phyloP scores from a whole-genome alignment of 1,140 invertebrate species.

The Tetragonula clypearis region DNA sequence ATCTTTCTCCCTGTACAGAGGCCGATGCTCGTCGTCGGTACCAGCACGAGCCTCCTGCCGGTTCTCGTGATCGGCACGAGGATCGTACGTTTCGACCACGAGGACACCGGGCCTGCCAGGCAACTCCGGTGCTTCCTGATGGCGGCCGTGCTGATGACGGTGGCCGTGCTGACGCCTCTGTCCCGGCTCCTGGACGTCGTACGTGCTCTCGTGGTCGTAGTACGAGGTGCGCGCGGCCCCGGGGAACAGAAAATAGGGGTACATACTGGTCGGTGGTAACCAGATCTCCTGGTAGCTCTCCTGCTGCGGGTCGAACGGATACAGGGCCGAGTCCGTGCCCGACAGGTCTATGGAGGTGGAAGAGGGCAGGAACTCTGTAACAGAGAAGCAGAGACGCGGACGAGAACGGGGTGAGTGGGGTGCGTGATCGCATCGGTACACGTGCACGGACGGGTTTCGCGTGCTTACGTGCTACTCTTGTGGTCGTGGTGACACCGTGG shows the following conservation, averaged over 20 bases:
- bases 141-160: constrained; percentile 67
- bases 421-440: constrained; percentile 64
- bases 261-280: constrained; percentile 82
- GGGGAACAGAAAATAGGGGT: constrained; percentile 83
- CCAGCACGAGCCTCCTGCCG: constrained; percentile 54
- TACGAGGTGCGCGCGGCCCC: constrained; percentile 78
- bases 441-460: constrained; percentile 60
- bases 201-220: constrained; percentile 74
- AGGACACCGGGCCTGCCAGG: constrained; percentile 69
- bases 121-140: constrained; percentile 72
- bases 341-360: constrained; percentile 82
- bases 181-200: constrained; percentile 64
- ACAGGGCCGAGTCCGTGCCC: constrained; percentile 83
- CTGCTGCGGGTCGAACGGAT: constrained; percentile 81
- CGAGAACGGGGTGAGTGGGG: constrained; percentile 75
- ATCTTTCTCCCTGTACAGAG: constrained; percentile 40
- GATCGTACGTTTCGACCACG: constrained; percentile 67
- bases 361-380: constrained; percentile 83
- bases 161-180: constrained; percentile 57
- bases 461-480: constrained; percentile 54
- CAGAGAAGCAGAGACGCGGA: constrained; percentile 80
- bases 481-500: constrained; percentile 24
- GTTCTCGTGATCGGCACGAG: constrained; percentile 69
- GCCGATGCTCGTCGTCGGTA: constrained; percentile 46
- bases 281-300: constrained; percentile 82